These are phyloP conservation scores for Chrysocyon brachyurus DNA, from an alignment of 2,797 vertebrate genomes.

Conservation along the genomic window DNA sequence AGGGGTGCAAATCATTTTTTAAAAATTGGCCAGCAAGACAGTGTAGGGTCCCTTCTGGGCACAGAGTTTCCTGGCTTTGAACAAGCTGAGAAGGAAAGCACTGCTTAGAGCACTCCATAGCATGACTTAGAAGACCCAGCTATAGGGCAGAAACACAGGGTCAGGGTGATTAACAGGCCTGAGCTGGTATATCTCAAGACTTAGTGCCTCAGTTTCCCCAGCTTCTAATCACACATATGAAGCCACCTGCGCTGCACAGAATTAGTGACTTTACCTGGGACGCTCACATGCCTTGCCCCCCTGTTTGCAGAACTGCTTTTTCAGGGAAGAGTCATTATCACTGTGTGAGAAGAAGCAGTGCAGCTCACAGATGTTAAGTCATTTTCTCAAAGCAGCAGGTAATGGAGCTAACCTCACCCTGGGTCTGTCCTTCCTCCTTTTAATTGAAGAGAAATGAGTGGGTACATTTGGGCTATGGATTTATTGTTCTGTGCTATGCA, in stretches of 20 bases:
- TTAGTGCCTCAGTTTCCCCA: background rate
- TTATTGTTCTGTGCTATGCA: background rate
- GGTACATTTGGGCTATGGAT: background rate
- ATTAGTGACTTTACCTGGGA: background rate
- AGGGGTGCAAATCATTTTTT: background rate
- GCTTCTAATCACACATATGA: background rate
- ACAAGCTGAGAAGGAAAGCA: background rate
- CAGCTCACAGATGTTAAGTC: background rate
- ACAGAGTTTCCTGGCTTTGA: background rate
- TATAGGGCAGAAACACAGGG: background rate
- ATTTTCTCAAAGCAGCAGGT: slow-evolving; percentile 25
- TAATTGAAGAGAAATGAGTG: slow-evolving; percentile 31
- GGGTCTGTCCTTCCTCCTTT: slow-evolving; percentile 39
- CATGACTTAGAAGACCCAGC: background rate
- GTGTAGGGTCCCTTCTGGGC: background rate
- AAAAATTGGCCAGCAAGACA: background rate
- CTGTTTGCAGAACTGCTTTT: background rate
- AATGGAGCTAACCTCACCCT: background rate
- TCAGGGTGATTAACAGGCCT: background rate
- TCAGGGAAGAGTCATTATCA: background rate
- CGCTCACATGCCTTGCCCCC: background rate
- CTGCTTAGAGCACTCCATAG: background rate
- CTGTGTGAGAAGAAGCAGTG: background rate
- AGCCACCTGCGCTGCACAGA: background rate
- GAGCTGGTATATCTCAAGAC: background rate